A percentile compares a stretch with the other conserved stretches of the same genome.
These are phyloP conservation scores for Drosophila falleni DNA, from an alignment of 2,888 invertebrate species.

Conservation along the genomic window DNA sequence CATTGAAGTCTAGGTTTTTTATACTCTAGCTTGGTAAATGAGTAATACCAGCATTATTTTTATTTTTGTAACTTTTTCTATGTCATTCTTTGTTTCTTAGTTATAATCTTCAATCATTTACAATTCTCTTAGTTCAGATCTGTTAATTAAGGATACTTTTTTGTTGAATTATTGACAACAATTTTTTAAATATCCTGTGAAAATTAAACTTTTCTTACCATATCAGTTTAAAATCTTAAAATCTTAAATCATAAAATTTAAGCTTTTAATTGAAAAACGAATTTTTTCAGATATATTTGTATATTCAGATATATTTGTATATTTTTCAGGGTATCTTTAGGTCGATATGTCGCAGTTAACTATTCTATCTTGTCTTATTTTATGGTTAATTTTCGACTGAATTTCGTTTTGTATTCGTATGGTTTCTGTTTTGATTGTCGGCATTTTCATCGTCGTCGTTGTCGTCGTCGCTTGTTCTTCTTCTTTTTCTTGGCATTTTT, in stretches of 20 bases:
- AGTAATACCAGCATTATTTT: slow-evolving; percentile 3
- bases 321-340: slow-evolving; percentile 30
- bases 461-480: slow-evolving; percentile 5
- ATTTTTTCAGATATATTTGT: too few species aligned
- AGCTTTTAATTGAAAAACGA: too few species aligned
- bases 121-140: too few species aligned
- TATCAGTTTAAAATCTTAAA: too few species aligned
- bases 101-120: too few species aligned
- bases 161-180: too few species aligned
- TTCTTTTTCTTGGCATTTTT: slow-evolving; percentile 21
- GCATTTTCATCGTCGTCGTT: slow-evolving; percentile 40
- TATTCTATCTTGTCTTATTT: slow-evolving; percentile 38
- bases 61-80: background rate
- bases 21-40: slow-evolving; percentile 2
- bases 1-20: slow-evolving; percentile 42
- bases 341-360: background rate
- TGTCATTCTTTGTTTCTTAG: background rate
- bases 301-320: too few species aligned
- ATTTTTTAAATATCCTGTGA: too few species aligned
- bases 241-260: too few species aligned
- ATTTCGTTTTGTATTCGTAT: slow-evolving; percentile 64
- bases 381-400: slow-evolving; percentile 50
- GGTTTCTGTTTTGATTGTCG: slow-evolving; percentile 79
- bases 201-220: too few species aligned
- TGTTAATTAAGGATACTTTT: too few species aligned